Evolutionary conservation across 2,888 invertebrate genomes (phyloP), one percentile per base, ranked within the genome.

Genomic region (Eretmocerus hayati): DNA sequence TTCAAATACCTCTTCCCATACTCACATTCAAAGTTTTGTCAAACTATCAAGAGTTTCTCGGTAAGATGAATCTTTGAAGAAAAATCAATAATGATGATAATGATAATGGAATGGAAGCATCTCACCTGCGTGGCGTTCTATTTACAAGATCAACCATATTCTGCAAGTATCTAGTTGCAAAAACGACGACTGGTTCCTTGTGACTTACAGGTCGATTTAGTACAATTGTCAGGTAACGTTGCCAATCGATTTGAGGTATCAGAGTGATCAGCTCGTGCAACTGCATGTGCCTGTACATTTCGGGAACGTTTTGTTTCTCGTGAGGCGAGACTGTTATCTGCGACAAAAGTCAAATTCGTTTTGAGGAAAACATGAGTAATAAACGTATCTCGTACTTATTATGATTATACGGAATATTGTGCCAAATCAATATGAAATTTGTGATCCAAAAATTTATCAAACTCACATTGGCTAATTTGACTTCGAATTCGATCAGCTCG

Each of bases 291-390:
- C 83, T 80, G 66, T 94, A 93, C 11, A 91, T 74, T 61, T 87
- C 86, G 0, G 90, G 86, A 2, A 91, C 85, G 67, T 93, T 91
- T 23, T 85, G 79, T 48, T 88, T 77, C 58, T 89, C 85, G 63
- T 89, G 86, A 3, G 85, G 81, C 0, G 90, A 82, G 22, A 83
- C 82, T 22, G 87, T 89, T 50, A 90, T 85, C 73, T 83, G 75
- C 13, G 9, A 15, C 15, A 11, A 11, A n/a, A n/a, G n/a, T n/a
- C n/a, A n/a, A n/a, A n/a, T n/a, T n/a, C n/a, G n/a, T n/a, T n/a
- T n/a, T n/a, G n/a, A n/a, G n/a, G n/a, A n/a, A n/a, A n/a, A n/a
- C n/a, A n/a, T n/a, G n/a, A 18, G 19, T 13, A 22, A 42, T 9
- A 32, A 19, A 30, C 21, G n/a, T n/a, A n/a, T n/a, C n/a, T n/a